Conservation (phyloP, 1,140 invertebrate species). For the Agrypnia vestita region DNA sequence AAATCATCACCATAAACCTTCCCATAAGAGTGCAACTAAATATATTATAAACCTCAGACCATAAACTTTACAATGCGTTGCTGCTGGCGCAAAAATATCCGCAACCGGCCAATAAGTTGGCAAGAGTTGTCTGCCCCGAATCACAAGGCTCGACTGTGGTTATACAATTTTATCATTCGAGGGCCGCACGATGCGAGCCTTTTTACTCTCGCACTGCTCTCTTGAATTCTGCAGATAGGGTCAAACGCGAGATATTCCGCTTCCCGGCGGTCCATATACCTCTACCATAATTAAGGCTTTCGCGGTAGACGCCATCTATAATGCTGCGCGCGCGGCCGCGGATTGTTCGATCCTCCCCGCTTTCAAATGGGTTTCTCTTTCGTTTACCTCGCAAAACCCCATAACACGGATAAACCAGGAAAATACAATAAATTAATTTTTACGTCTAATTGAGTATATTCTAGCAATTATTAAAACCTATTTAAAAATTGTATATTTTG, state of each 20-base stretch:
- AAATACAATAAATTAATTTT: no score
- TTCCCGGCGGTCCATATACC: slow-evolving; percentile 36
- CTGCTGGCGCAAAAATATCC: slow-evolving; percentile 16
- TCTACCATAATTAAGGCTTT: slow-evolving; percentile 43
- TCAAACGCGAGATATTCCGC: slow-evolving; percentile 16
- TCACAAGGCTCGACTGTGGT: no score
- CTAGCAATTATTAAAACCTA: no score
- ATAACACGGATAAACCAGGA: neutral
- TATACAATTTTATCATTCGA: no score
- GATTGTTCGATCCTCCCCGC: neutral
- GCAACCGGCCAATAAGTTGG: neutral
- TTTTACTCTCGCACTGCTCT: neutral
- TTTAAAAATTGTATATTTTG: no score
- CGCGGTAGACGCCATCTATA: slow-evolving; percentile 33
- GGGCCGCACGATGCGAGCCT: neutral
- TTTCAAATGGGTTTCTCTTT: slow-evolving; percentile 6
- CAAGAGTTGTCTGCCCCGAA: neutral
- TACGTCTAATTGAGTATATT: no score
- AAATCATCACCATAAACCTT: no score
- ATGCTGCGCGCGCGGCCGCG: slow-evolving; percentile 24
- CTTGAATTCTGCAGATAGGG: neutral
- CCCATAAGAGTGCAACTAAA: neutral
- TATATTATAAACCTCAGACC: slow-evolving; percentile 29
- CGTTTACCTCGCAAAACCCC: neutral
- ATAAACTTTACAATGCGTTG: slow-evolving; percentile 27